phyloP scores from a whole-genome alignment of 2,888 invertebrate species.

The Nemotelus nigrinus region DNA sequence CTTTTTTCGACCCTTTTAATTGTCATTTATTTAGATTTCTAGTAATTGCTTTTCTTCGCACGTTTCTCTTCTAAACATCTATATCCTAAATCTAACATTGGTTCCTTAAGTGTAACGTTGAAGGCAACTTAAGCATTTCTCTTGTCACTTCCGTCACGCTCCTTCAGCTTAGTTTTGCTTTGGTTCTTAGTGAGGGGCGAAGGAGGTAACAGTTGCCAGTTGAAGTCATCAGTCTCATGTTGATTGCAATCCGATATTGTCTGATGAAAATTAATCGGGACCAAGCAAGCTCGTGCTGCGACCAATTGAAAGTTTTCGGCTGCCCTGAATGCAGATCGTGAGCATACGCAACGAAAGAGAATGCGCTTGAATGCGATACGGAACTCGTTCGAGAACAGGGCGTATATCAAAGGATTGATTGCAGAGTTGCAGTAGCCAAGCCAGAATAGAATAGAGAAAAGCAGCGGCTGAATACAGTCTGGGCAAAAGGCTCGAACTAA shows the following conservation, averaged over 20 bases:
- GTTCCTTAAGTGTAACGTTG: constrained; percentile 10
- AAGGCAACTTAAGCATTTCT: constrained; percentile 42
- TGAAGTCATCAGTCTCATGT: constrained; percentile 59
- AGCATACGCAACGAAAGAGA: constrained; percentile 85
- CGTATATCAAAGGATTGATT: constrained; percentile 94
- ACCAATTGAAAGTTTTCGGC: constrained; percentile 65
- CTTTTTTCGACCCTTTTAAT: constrained; percentile 2
- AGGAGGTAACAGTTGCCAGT: constrained; percentile 61
- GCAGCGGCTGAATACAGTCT: constrained; percentile 82
- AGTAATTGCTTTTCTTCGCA: constrained; percentile 1
- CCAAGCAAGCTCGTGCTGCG: constrained; percentile 62
- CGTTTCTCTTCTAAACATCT: background rate
- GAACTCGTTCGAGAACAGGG: constrained; percentile 93
- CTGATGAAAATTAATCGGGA: constrained; percentile 64
- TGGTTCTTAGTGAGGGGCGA: constrained; percentile 49
- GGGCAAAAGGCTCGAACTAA: constrained; percentile 88
- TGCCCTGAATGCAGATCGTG: constrained; percentile 63
- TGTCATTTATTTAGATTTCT: background rate
- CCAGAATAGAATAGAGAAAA: constrained; percentile 95
- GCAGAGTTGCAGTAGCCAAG: constrained; percentile 97
- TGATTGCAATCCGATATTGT: constrained; percentile 63
- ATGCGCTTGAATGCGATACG: constrained; percentile 94
- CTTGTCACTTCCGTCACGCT: constrained; percentile 13
- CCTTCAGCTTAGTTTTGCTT: constrained; percentile 7
- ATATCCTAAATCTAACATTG: constrained; percentile 9